A percentile compares a stretch with the other conserved stretches of the same genome.
Evolutionary conservation across 2,797 vertebrate genomes (phyloP).

Genomic region (Urocyon cinereoargenteus): DNA sequence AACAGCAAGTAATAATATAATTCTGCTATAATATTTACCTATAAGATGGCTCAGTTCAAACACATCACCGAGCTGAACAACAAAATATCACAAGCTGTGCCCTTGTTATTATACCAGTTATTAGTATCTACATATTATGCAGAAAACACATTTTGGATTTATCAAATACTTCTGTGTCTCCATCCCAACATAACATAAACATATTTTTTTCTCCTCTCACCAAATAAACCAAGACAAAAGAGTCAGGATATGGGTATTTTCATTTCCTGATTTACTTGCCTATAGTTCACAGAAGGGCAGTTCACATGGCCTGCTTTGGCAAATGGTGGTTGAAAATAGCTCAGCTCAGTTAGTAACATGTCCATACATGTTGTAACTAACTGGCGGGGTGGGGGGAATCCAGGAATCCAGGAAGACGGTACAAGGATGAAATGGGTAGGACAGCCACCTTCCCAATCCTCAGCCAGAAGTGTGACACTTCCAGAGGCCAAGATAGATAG

Average conservation of each 20-base stretch:
- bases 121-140: not conserved
- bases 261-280: not conserved
- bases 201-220: not conserved
- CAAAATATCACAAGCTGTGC: not conserved
- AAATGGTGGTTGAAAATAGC: not conserved
- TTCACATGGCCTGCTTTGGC: not conserved
- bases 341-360: not conserved
- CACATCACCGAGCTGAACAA: not conserved
- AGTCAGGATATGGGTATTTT: not conserved
- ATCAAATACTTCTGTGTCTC: conserved; percentile 29
- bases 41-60: conserved; percentile 19
- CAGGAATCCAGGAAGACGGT: not conserved
- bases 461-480: not conserved
- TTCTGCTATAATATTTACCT: not conserved
- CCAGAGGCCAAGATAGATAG: too few species aligned
- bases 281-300: not conserved
- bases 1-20: not conserved
- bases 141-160: conserved; percentile 1
- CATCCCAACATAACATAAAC: not conserved
- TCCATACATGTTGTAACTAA: not conserved
- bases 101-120: not conserved
- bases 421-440: not conserved
- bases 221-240: not conserved
- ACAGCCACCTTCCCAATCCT: not conserved
- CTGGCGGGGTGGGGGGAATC: too few species aligned